A percentile compares a stretch with the other conserved stretches of the same genome.
Conservation (phyloP, 2,888 invertebrate species). For the Cantharis nigra region DNA sequence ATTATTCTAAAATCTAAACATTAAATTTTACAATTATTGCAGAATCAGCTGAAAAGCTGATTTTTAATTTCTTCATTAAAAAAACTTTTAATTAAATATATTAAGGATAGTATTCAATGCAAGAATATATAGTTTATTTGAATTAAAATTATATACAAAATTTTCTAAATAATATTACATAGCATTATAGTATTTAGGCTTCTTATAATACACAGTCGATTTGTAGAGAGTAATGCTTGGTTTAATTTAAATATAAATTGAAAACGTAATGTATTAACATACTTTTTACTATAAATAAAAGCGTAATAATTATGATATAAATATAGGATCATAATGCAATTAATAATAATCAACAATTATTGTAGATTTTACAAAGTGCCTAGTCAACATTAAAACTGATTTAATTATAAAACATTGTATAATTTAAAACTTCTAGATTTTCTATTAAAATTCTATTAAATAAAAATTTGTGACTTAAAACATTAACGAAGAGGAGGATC, state of each 20-base stretch:
- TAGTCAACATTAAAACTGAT: neutral
- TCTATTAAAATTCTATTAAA: neutral
- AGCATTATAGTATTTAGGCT: neutral
- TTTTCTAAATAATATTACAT: neutral
- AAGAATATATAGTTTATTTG: neutral
- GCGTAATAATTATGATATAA: neutral
- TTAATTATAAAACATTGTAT: neutral
- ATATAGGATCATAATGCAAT: neutral
- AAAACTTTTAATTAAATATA: neutral
- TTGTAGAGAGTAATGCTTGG: neutral
- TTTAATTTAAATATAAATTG: neutral
- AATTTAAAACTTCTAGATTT: neutral
- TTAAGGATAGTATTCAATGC: neutral
- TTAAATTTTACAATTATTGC: too few relatives aligned
- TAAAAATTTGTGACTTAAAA: neutral
- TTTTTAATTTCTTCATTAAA: neutral
- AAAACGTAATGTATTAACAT: neutral
- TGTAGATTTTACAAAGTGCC: neutral
- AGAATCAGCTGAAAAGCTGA: too few relatives aligned
- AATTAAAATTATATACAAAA: neutral
- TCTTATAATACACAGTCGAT: neutral
- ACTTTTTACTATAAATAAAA: neutral
- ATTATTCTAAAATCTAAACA: too few relatives aligned
- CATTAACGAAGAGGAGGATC: slow-evolving; percentile 47
- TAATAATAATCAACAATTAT: neutral